Evolutionary conservation across 2,113 vertebrate genomes (phyloP).

Genomic region (Perca flavescens): DNA sequence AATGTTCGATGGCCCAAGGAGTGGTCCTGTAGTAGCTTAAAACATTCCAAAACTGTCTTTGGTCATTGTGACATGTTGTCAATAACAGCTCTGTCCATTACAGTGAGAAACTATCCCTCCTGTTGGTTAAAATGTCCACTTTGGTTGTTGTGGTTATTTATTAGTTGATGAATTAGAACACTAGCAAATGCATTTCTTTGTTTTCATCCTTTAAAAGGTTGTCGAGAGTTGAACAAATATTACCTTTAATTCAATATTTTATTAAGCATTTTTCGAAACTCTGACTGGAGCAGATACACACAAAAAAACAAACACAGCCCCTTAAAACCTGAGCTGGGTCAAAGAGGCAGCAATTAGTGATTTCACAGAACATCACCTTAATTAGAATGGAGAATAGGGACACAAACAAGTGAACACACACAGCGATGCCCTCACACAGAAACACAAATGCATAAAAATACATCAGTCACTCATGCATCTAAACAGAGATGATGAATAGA

Average conservation of each 20-base stretch:
- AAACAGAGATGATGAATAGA: conserved; percentile 29
- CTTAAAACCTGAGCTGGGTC: conserved; percentile 37
- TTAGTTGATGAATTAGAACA: neutral
- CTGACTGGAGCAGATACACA: conserved; percentile 12
- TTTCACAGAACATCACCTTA: conserved; percentile 65
- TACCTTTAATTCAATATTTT: conserved; percentile 15
- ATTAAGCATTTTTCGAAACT: conserved; percentile 5
- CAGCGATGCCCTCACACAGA: neutral
- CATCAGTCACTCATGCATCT: conserved; percentile 10
- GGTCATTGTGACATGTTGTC: neutral
- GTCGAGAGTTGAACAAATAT: neutral
- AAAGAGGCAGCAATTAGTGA: conserved; percentile 64
- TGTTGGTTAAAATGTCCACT: neutral
- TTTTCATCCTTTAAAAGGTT: conserved; percentile 3
- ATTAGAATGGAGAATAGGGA: conserved; percentile 61
- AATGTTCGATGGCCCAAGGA: neutral
- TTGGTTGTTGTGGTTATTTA: neutral
- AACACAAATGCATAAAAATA: neutral
- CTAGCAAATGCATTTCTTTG: conserved; percentile 1
- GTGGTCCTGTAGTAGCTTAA: neutral
- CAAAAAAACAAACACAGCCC: neutral
- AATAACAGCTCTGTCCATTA: neutral
- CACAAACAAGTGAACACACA: conserved; percentile 41
- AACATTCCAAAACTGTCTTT: neutral
- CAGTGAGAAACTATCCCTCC: neutral